These are phyloP conservation scores for Drosophila truncata DNA, from an alignment of 1,140 invertebrate genomes.

Conservation along the genomic window DNA sequence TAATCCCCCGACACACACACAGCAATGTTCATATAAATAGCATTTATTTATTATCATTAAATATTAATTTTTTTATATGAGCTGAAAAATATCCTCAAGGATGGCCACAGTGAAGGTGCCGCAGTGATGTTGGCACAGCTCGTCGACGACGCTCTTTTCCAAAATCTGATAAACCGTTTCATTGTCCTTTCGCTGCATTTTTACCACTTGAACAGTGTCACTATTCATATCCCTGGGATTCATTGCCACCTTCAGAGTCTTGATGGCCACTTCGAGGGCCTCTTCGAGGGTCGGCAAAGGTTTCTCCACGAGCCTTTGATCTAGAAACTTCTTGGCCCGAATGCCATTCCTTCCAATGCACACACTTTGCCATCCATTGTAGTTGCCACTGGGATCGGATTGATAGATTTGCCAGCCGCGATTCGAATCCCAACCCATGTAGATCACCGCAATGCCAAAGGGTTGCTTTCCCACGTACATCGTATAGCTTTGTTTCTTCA, in stretches of 20 bases:
- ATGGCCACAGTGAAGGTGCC: too few relatives aligned
- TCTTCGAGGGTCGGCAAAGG: constrained; percentile 87
- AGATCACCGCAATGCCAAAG: constrained; percentile 99
- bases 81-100: too few relatives aligned
- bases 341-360: constrained; percentile 98
- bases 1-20: constrained; percentile 65
- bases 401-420: constrained; percentile 99
- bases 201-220: constrained; percentile 98
- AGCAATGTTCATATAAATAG: neutral
- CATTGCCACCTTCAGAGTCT: constrained; percentile 98
- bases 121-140: too few relatives aligned
- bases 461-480: constrained; percentile 99
- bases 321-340: constrained; percentile 97
- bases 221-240: constrained; percentile 98
- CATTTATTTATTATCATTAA: too few relatives aligned
- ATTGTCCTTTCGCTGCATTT: constrained; percentile 91
- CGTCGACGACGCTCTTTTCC: constrained; percentile 91
- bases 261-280: constrained; percentile 95
- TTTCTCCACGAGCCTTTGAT: constrained; percentile 98
- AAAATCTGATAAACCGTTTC: constrained; percentile 94
- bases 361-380: constrained; percentile 99
- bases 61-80: too few relatives aligned
- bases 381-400: constrained; percentile 99
- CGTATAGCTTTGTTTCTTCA: constrained; percentile 99
- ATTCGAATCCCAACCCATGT: constrained; percentile 99